phyloP scores from a whole-genome alignment of 92 coral and sea anemone genomes.

The Palythoa grandis region DNA sequence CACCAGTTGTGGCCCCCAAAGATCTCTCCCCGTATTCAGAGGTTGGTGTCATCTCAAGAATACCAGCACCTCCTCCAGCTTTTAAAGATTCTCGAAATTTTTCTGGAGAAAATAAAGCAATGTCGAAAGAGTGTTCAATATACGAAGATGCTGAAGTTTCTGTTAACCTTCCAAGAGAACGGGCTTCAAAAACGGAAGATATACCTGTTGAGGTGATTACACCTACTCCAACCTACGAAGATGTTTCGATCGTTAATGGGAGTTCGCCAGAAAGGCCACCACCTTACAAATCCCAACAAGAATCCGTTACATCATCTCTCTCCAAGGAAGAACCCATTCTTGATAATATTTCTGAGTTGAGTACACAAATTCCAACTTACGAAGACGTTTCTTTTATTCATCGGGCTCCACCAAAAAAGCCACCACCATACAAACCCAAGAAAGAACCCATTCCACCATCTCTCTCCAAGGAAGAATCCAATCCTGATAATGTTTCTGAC shows the following conservation, averaged over 20 bases:
- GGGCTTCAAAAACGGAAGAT: not conserved
- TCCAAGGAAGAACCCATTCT: not conserved
- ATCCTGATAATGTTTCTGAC: not conserved
- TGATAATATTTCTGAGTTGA: not conserved
- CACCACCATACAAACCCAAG: constrained; percentile 55
- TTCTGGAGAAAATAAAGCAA: not conserved
- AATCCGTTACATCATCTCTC: not conserved
- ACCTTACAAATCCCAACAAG: constrained; percentile 42
- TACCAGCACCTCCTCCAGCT: constrained; percentile 35
- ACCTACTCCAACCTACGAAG: not conserved
- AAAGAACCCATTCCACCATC: not conserved
- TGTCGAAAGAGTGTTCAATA: constrained; percentile 6
- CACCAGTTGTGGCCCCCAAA: not conserved
- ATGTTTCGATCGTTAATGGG: not conserved
- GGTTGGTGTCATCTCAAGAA: constrained; percentile 19
- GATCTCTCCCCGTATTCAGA: constrained; percentile 32
- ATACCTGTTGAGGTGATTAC: not conserved
- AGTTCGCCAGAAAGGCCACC: constrained; percentile 55
- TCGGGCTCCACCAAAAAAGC: constrained; percentile 54
- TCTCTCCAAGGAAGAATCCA: not conserved
- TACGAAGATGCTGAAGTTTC: constrained; percentile 32
- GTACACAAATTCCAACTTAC: not conserved
- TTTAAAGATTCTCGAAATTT: constrained; percentile 21
- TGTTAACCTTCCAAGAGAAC: not conserved
- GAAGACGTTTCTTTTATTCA: not conserved